Evolutionary conservation across 2,797 vertebrate genomes (phyloP).

Genomic region (Enteromius afrohamiltoni): DNA sequence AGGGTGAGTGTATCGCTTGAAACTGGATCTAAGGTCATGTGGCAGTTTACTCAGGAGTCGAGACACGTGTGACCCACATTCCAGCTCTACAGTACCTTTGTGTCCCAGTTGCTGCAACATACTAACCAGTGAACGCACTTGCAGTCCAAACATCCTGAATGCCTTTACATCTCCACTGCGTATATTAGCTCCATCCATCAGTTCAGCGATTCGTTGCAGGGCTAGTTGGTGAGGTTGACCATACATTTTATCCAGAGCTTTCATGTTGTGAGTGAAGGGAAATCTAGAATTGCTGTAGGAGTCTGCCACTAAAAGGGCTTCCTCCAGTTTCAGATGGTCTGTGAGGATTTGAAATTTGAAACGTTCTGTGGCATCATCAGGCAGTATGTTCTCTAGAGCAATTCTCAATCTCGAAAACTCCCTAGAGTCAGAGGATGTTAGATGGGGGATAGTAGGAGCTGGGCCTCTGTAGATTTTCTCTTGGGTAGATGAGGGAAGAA

Average conservation of each 20-base stretch:
- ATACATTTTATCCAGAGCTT: conserved; percentile 26
- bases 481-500: background rate
- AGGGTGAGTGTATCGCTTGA: conserved; percentile 18
- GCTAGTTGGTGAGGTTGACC: conserved; percentile 44
- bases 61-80: conserved; percentile 25
- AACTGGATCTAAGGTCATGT: conserved; percentile 17
- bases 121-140: conserved; percentile 5
- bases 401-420: too few species aligned
- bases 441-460: background rate
- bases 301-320: conserved; percentile 42
- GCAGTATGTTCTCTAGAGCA: too few species aligned
- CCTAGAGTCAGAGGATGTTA: background rate
- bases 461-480: background rate
- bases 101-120: conserved; percentile 38
- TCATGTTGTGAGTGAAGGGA: conserved; percentile 33
- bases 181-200: conserved; percentile 41
- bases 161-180: background rate
- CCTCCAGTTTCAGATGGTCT: conserved; percentile 48
- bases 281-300: conserved; percentile 39
- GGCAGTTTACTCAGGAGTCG: conserved; percentile 5
- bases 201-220: conserved; percentile 22
- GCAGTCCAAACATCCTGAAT: conserved; percentile 9
- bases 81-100: background rate
- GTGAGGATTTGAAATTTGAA: conserved; percentile 26
- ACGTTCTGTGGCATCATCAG: too few species aligned